A percentile compares a stretch with the other conserved stretches of the same genome.
phyloP scores from a whole-genome alignment of 2,888 invertebrate genomes.

The Hemistola chrysoprasaria region DNA sequence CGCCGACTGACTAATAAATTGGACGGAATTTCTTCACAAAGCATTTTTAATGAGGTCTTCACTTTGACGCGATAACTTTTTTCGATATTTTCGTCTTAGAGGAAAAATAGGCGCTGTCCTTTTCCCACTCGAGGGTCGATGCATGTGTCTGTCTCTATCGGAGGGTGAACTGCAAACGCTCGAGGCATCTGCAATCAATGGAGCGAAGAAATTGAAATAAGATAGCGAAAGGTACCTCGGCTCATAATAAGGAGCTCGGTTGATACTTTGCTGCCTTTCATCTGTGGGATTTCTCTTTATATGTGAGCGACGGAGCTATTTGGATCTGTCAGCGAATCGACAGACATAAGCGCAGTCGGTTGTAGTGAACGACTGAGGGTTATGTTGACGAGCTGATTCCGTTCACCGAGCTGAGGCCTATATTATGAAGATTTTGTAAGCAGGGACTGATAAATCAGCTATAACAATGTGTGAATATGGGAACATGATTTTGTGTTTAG shows the following conservation, averaged over 20 bases:
- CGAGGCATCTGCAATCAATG: constrained; percentile 79
- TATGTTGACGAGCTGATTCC: neutral
- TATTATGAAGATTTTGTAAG: no score
- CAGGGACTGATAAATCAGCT: no score
- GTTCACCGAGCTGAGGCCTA: no score
- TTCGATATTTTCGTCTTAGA: constrained; percentile 73
- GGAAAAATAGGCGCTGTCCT: constrained; percentile 60
- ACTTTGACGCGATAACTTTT: constrained; percentile 79
- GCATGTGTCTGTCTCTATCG: constrained; percentile 47
- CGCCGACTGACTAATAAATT: constrained; percentile 72
- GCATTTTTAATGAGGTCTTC: constrained; percentile 79
- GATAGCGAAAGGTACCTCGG: constrained; percentile 69
- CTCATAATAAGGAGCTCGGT: constrained; percentile 60
- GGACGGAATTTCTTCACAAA: constrained; percentile 72
- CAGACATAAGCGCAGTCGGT: constrained; percentile 17
- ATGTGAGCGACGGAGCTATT: constrained; percentile 46
- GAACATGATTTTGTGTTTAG: no score
- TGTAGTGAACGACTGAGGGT: constrained; percentile 4
- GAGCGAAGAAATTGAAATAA: constrained; percentile 80
- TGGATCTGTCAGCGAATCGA: constrained; percentile 25
- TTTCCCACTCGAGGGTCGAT: constrained; percentile 37
- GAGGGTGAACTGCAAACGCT: constrained; percentile 60
- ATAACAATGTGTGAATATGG: no score
- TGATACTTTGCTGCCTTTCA: constrained; percentile 41
- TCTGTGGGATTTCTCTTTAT: constrained; percentile 44